These are phyloP conservation scores for Ceratina japonica DNA, from an alignment of 1,140 invertebrate species.

Conservation along the genomic window DNA sequence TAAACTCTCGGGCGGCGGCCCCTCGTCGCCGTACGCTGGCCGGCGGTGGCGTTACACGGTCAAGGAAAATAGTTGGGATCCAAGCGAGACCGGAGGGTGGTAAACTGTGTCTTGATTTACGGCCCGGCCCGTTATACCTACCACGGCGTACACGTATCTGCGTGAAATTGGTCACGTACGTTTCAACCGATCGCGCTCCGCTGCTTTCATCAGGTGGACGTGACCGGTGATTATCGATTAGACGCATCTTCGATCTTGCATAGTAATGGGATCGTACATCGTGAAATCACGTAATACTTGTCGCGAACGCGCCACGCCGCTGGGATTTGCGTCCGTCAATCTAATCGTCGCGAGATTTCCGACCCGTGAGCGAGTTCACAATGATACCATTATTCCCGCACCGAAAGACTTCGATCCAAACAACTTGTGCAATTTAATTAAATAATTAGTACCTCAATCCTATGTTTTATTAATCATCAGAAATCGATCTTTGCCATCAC, in stretches of 20 bases:
- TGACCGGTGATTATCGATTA: slow-evolving; percentile 55
- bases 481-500: no score
- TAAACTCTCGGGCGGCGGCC: background rate
- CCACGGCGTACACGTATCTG: background rate
- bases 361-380: slow-evolving; percentile 28
- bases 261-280: slow-evolving; percentile 50
- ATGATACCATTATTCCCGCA: background rate
- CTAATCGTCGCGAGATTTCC: slow-evolving; percentile 27
- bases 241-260: slow-evolving; percentile 58
- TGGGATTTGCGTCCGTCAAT: slow-evolving; percentile 59
- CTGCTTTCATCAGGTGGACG: slow-evolving; percentile 44
- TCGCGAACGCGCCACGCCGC: slow-evolving; percentile 41
- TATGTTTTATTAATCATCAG: no score
- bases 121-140: slow-evolving; percentile 4
- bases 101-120: slow-evolving; percentile 30
- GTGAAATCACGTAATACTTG: slow-evolving; percentile 58
- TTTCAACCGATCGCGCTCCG: slow-evolving; percentile 34
- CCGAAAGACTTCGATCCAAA: no score
- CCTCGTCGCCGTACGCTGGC: background rate
- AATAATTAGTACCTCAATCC: no score
- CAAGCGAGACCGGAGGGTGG: no score
- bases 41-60: background rate
- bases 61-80: background rate
- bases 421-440: no score
- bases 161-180: slow-evolving; percentile 52